Percentiles rank a stretch among this genome's conserved stretches.
Conservation (phyloP, 2,113 vertebrate genomes). For the Ploceus nigricollis region DNA sequence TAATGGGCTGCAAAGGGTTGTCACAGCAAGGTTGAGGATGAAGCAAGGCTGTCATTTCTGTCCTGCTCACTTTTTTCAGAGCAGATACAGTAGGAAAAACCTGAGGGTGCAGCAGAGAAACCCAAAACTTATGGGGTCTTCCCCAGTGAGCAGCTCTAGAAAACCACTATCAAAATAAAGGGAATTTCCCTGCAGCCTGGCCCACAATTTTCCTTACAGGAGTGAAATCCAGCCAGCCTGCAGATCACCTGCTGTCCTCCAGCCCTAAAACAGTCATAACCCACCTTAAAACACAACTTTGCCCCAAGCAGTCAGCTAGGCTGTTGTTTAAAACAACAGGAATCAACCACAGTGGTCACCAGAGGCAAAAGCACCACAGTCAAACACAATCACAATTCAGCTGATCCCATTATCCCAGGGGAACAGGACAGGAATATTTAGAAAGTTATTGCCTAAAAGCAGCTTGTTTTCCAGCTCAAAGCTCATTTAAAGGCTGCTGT, state of each 20-base stretch:
- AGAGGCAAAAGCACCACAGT: not conserved
- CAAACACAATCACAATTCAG: not conserved
- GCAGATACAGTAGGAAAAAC: not conserved
- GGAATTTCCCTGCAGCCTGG: not conserved
- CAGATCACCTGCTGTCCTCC: not conserved
- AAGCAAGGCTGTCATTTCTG: not conserved
- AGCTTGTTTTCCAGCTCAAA: not conserved
- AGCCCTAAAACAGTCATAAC: not conserved
- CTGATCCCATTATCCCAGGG: not conserved
- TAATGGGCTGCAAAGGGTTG: not conserved
- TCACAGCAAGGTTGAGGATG: not conserved
- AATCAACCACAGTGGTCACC: not conserved
- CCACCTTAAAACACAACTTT: not conserved
- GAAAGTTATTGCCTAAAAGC: not conserved
- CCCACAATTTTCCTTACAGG: not conserved
- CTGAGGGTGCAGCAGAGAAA: not conserved
- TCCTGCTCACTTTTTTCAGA: not conserved
- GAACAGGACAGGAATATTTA: not conserved
- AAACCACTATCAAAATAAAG: not conserved
- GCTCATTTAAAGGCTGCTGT: not conserved
- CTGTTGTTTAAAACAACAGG: not conserved
- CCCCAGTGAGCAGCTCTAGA: not conserved
- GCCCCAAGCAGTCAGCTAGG: not conserved
- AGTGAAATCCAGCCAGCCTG: not conserved
- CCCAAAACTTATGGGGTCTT: not conserved